Conservation (phyloP, 2,888 invertebrate genomes). For the Plebejus melissa region DNA sequence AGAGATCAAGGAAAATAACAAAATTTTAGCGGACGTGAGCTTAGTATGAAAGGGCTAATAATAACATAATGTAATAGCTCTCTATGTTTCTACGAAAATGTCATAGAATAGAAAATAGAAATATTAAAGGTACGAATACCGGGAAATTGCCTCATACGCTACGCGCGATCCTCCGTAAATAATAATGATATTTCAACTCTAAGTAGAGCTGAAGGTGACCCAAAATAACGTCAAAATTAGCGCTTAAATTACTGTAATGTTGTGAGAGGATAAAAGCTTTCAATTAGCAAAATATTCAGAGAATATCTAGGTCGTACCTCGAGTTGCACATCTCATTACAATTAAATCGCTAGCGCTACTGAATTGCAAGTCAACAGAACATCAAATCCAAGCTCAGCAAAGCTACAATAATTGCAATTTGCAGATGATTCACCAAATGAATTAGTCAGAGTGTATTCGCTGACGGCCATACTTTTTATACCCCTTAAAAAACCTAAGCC, state of each 20-base stretch:
- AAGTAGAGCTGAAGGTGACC: conserved; percentile 6
- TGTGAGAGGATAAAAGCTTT: conserved; percentile 17
- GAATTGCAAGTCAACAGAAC: conserved; percentile 26
- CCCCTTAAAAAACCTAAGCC: not conserved
- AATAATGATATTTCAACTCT: not conserved
- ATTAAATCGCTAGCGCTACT: not conserved
- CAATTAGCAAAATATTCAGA: conserved; percentile 13
- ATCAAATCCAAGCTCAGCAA: not conserved
- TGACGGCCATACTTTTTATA: not conserved
- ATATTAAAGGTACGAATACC: not conserved
- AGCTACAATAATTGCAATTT: not conserved
- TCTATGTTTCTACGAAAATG: not conserved
- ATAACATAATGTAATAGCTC: not conserved
- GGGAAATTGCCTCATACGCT: not conserved
- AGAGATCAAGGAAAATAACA: not conserved
- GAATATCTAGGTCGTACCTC: conserved; percentile 8
- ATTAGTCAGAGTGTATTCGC: conserved; percentile 14
- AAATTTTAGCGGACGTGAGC: not conserved
- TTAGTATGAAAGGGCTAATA: not conserved
- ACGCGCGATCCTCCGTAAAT: not conserved
- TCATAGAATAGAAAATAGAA: not conserved
- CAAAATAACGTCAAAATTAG: conserved; percentile 1
- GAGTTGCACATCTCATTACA: not conserved
- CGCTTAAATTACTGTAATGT: conserved; percentile 16
- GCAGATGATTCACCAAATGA: conserved; percentile 2